Percentiles rank a stretch among this genome's conserved stretches.
Conservation (phyloP, 2,888 invertebrate species). For the Scaptomyza caliginosa region DNA sequence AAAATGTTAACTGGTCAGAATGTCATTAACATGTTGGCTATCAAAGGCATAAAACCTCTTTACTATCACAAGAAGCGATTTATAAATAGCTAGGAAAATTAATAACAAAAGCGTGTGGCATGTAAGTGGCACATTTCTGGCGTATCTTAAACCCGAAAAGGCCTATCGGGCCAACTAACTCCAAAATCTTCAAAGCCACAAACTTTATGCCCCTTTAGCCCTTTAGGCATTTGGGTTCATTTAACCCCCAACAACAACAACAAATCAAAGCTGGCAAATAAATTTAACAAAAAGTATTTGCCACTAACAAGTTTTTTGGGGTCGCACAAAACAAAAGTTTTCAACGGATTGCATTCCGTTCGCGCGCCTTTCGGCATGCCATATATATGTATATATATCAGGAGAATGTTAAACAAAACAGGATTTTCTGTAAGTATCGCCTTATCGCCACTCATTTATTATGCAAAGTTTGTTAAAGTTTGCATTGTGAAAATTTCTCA, state of each 20-base stretch:
- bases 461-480: slow-evolving; percentile 60
- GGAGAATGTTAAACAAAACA: slow-evolving; percentile 51
- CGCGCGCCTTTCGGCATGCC: slow-evolving; percentile 50
- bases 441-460: slow-evolving; percentile 70
- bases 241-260: slow-evolving; percentile 1
- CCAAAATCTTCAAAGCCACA: slow-evolving; percentile 50
- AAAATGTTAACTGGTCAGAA: not conserved
- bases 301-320: slow-evolving; percentile 37
- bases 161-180: slow-evolving; percentile 2
- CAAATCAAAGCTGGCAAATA: slow-evolving; percentile 54
- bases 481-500: slow-evolving; percentile 59
- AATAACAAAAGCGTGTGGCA: slow-evolving; percentile 13
- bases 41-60: slow-evolving; percentile 28
- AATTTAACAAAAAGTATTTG: slow-evolving; percentile 47
- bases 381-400: not conserved
- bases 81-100: slow-evolving; percentile 11
- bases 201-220: slow-evolving; percentile 41
- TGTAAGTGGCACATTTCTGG: slow-evolving; percentile 45
- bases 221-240: slow-evolving; percentile 36
- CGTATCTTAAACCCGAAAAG: not conserved
- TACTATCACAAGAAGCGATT: not conserved
- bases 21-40: slow-evolving; percentile 23
- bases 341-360: slow-evolving; percentile 43
- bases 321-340: slow-evolving; percentile 50
- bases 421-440: slow-evolving; percentile 44